Percentiles rank a stretch among this genome's conserved stretches.
phyloP scores from a whole-genome alignment of 2,888 invertebrate genomes.

The Deilephila porcellus region DNA sequence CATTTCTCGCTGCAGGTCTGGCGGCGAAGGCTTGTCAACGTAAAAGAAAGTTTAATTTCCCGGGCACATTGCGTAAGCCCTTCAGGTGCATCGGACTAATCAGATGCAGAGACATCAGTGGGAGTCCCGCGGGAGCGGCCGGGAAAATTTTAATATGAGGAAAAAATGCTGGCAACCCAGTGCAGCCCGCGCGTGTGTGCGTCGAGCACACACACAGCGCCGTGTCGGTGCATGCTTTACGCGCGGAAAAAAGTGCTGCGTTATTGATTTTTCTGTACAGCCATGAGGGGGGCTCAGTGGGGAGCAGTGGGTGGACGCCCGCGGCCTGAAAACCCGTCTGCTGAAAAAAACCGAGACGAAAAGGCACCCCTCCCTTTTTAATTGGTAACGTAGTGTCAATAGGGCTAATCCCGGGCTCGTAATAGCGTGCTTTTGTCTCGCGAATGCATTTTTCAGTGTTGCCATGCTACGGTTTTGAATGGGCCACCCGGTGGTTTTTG shows the following conservation, averaged over 20 bases:
- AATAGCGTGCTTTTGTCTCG: constrained; percentile 81
- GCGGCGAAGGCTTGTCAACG: constrained; percentile 7
- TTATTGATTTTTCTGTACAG: constrained; percentile 85
- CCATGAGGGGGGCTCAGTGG: constrained; percentile 63
- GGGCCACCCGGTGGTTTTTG: constrained; percentile 33
- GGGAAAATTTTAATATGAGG: constrained; percentile 68
- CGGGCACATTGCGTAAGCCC: constrained; percentile 56
- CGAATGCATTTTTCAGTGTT: constrained; percentile 81
- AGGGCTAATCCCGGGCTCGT: constrained; percentile 81
- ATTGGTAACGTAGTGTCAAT: constrained; percentile 85
- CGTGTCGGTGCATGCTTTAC: constrained; percentile 85
- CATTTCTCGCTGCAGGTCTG: constrained; percentile 37
- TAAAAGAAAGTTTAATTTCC: constrained; percentile 26
- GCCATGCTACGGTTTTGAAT: constrained; percentile 62
- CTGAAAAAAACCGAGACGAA: constrained; percentile 85
- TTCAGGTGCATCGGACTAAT: constrained; percentile 71
- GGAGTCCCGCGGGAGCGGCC: constrained; percentile 53
- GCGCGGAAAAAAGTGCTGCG: constrained; percentile 86
- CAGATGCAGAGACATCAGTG: constrained; percentile 58
- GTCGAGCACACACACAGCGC: constrained; percentile 59
- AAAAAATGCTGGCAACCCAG: constrained; percentile 75
- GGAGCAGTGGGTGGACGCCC: constrained; percentile 65
- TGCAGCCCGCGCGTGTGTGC: constrained; percentile 66
- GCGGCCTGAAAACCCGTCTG: constrained; percentile 85
- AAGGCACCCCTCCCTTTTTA: constrained; percentile 84